Conservation (phyloP, 2,797 vertebrate species). For the Discoglossus pictus region DNA sequence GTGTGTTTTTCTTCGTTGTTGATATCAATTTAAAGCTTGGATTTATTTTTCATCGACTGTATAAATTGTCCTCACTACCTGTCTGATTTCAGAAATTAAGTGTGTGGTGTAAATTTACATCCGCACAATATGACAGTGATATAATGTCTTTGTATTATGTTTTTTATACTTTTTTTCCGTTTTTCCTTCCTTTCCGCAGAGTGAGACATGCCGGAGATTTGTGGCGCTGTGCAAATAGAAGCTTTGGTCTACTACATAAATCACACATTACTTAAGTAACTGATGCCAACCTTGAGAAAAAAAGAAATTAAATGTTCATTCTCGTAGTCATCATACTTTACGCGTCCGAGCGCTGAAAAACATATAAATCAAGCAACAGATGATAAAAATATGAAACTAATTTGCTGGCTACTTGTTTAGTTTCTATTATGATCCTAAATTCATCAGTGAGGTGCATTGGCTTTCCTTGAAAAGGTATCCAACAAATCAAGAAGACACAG, state of each 20-base stretch:
- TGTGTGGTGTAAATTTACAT: no score
- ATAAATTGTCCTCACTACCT: no score
- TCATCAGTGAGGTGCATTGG: conserved; percentile 56
- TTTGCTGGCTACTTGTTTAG: conserved; percentile 54
- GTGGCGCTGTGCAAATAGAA: conserved; percentile 30
- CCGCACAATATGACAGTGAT: neutral
- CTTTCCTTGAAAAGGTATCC: conserved; percentile 62
- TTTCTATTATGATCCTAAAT: conserved; percentile 56
- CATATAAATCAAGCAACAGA: conserved; percentile 63
- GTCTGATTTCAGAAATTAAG: no score
- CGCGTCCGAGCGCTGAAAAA: conserved; percentile 56
- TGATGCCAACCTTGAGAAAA: conserved; percentile 43
- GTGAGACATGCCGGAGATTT: conserved; percentile 21
- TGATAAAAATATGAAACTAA: conserved; percentile 53
- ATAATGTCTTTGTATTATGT: conserved; percentile 18
- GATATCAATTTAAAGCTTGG: no score
- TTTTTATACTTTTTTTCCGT: conserved; percentile 17
- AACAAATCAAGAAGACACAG: conserved; percentile 58
- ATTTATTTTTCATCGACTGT: no score
- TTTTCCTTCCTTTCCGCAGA: conserved; percentile 12
- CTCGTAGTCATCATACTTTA: conserved; percentile 51
- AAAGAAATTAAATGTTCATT: conserved; percentile 55
- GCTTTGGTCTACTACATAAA: conserved; percentile 57
- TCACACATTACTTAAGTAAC: conserved; percentile 55
- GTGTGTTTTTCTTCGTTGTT: no score